Base-by-base conservation (phyloP, 2,888 invertebrate species). In the Drosophila differens region DNA sequence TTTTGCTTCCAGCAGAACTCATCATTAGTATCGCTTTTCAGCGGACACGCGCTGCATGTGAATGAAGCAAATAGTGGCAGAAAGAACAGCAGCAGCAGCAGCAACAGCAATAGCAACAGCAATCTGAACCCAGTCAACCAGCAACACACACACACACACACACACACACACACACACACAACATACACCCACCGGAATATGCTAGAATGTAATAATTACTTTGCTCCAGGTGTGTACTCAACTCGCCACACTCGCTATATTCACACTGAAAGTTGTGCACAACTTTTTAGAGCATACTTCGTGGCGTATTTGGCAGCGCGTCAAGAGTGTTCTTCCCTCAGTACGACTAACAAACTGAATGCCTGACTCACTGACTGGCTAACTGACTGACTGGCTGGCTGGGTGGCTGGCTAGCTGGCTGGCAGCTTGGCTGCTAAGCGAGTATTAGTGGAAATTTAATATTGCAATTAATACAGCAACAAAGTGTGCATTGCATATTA, bases 21-120 rank as follows among this genome's bases (percentile, higher is more conserved):
- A 90, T 92, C 91, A 91, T 91, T 91, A 91, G 91, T 91, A 91
- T 92, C 91, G 91, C 91, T 91, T 91, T 91, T 84, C 91, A 85
- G 76, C 71, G 76, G 74, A 79, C 85, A 75, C 76, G 78, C 69
- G 70, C 65, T 79, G 86, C 85, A 85, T 87, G 79, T 62, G 85
- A 83, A 85, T 81, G 84, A 85, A 75, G 76, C 65, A 74, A 74
- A 60, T 62, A 76, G 54, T 58, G 47, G 49, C 49, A 28, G 25
- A 9, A 51, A 9, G 3, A 28, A 16, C 16, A 19, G 14, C 14
- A 14, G 7, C 19, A 22, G 44, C 58, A 35, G 35, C 37, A 35
- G 61, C 30, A 51, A 55, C 53, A 64, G 52, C 52, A 16, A 22
- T 44, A 44, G 60, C 47, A 49, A 25, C 37, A 54, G 68, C 62